phyloP scores from a whole-genome alignment of 1,140 invertebrate species.

The Diploscapter pachys region DNA sequence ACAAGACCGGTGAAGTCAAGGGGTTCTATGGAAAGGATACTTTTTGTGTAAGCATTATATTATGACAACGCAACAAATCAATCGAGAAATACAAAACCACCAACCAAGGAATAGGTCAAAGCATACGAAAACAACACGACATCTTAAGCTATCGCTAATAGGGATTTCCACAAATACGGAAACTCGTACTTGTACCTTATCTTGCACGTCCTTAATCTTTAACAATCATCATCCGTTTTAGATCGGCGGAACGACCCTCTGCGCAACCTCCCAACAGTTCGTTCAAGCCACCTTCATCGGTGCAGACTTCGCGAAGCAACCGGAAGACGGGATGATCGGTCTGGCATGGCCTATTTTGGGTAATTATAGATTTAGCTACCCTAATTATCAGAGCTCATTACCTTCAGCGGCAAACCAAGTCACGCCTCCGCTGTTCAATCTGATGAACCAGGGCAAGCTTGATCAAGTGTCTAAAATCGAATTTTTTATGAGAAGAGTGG shows the following conservation, averaged over 20 bases:
- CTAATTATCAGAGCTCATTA: too few species aligned
- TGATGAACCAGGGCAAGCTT: conserved; percentile 30
- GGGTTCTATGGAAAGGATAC: conserved; percentile 19
- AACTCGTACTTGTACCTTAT: not conserved
- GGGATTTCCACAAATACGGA: not conserved
- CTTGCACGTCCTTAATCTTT: not conserved
- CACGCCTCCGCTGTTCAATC: conserved; percentile 34
- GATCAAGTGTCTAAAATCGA: conserved; percentile 25
- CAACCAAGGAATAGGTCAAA: not conserved
- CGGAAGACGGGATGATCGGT: conserved; percentile 39
- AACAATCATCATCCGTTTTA: conserved; percentile 2
- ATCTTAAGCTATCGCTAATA: not conserved
- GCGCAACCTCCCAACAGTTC: conserved; percentile 26
- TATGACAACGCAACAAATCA: not conserved
- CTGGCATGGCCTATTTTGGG: too few species aligned
- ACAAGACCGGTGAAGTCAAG: conserved; percentile 26
- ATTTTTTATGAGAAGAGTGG: conserved; percentile 31
- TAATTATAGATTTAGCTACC: too few species aligned
- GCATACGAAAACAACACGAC: too few species aligned
- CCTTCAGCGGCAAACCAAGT: conserved; percentile 36
- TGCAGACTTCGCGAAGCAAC: conserved; percentile 40
- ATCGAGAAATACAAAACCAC: not conserved
- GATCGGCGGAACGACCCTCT: conserved; percentile 24
- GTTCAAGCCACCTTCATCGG: conserved; percentile 45
- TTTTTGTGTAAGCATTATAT: conserved; percentile 22